Base-by-base conservation (phyloP, 2,113 vertebrate genomes). In the Psephotus haematonotus region DNA sequence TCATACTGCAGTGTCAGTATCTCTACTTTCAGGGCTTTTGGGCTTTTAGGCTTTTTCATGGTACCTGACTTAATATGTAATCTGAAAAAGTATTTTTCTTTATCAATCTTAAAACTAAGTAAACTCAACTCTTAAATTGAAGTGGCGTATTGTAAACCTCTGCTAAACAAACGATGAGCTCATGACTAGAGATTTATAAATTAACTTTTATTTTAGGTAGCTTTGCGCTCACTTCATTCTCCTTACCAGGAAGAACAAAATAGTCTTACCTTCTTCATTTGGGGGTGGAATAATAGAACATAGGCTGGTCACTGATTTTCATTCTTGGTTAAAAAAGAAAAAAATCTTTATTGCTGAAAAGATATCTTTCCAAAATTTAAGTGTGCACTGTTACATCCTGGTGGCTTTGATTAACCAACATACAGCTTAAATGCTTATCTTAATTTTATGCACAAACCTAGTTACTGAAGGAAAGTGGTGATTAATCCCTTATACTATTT, bases 31-130 rank as follows among this genome's bases (percentile, higher is more conserved):
- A n/a, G 44, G 28, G 14, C 22, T 71, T 88, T 59, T 23, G 44
- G 28, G 14, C 22, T 71, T 88, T 59, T 23, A 20, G 17, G 15
- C n/a, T 49, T 96, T 43, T 91, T 92, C 55, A 37, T 78, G 50
- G 68, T 76, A 65, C 43, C 39, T 49, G n/a, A 35, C 8, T 74
- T 70, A 53, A 39, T 57, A 82, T 25, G 65, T 71, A 88, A 74
- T 86, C 72, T 95, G 74, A 93, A 88, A 95, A 94, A 71, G 76
- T 55, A 53, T 44, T 69, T 52, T 86, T 90, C 70, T 70, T 89
- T 75, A 88, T 87, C 87, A 70, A 57, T 96, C 82, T 96, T 88
- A 85, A 95, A 91, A 64, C 59, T 90, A 78, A 79, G 76, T 88
- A 81, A 90, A 78, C 43, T 46, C 37, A 53, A 25, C 27, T 81